Base-by-base conservation (phyloP, 2,888 invertebrate genomes). In the Tupiocoris notatus region DNA sequence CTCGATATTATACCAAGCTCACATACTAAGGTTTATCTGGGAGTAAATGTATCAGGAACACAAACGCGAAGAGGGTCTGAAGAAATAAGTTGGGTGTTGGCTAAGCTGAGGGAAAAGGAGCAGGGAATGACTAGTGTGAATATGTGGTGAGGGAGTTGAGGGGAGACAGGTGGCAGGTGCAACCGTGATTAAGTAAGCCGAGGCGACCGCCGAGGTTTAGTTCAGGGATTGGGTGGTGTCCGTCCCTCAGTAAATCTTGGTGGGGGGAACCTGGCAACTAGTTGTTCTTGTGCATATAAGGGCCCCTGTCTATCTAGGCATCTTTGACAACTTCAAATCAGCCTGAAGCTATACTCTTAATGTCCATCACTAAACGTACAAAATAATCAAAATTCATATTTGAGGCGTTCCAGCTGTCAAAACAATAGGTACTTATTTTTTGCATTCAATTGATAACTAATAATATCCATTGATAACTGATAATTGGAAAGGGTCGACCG, bases 161-260 rank as follows among this genome's bases (percentile, higher is more conserved):
- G 23, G 59, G 58, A 70, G 70, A 70, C 70, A 70, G 70, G 70
- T 70, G 70, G 70, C 70, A 70, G 70, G 70, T 70, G 70, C 70
- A 70, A 58, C 70, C 22, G 70, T 70, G 70, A 70, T 70, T 70
- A 70, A 70, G 70, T 25, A 70, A 39, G 70, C 24, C 23, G 54
- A 70, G 54, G 56, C 67, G 39, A 39, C 39, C 39, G 39, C 39
- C 39, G 39, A 39, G 39, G 39, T 39, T 39, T 39, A 39, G 39
- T 39, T 39, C 39, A 39, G 39, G 39, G 39, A 39, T 39, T 39
- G 39, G n/a, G n/a, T n/a, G n/a, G n/a, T n/a, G n/a, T n/a, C n/a
- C n/a, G 39, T 39, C 39, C 39, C 39, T 39, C 39, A 12, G 39
- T 7, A 3, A 7, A 3, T 39, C 39, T 3, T 39, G 39, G 39